Conservation (phyloP, 2,797 vertebrate genomes). For the Danio albolineatus region DNA sequence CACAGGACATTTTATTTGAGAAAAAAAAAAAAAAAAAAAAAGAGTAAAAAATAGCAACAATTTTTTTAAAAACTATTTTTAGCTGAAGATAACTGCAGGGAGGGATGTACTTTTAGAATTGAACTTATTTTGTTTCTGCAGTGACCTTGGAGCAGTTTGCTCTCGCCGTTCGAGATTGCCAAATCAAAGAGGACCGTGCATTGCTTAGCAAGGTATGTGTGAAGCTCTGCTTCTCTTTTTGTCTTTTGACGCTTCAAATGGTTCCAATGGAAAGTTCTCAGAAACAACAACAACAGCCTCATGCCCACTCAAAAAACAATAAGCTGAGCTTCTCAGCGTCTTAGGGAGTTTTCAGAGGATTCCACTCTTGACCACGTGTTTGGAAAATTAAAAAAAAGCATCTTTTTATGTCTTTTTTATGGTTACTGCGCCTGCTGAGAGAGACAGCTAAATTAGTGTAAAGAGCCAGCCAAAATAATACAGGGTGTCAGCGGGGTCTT, state of each 20-base stretch:
- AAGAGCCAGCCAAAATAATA: background rate
- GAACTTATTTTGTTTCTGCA: conserved; percentile 41
- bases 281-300: conserved; percentile 43
- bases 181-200: conserved; percentile 58
- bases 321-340: background rate
- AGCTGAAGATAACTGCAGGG: background rate
- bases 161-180: conserved; percentile 64
- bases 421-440: background rate
- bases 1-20: background rate
- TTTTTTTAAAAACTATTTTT: background rate
- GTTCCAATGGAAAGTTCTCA: conserved; percentile 75
- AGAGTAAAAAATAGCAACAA: background rate
- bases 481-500: too few species aligned
- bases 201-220: conserved; percentile 75
- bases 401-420: background rate
- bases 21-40: background rate
- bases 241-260: conserved; percentile 74
- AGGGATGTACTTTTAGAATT: background rate
- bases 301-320: conserved; percentile 50
- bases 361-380: conserved; percentile 32
- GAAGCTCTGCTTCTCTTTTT: conserved; percentile 73
- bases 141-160: conserved; percentile 73
- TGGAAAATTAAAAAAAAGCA: conserved; percentile 11
- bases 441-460: background rate
- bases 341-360: conserved; percentile 36